A percentile compares a stretch with the other conserved stretches of the same genome.
Conservation (phyloP, 2,797 vertebrate genomes). For the Siniperca obscura region DNA sequence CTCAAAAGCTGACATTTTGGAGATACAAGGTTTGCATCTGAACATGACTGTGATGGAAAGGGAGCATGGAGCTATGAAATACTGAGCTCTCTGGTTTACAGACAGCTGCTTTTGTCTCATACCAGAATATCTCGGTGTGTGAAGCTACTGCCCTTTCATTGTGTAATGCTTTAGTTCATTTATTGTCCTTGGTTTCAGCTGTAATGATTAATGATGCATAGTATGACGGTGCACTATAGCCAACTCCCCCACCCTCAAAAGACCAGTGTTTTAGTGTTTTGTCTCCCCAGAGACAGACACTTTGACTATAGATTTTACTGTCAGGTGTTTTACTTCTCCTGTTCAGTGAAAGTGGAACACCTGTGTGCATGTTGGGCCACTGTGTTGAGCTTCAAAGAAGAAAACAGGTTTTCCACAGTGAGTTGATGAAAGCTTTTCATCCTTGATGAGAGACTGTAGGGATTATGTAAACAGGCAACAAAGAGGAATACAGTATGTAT, state of each 20-base stretch:
- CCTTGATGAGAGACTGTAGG: conserved; percentile 68
- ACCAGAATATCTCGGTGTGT: conserved; percentile 33
- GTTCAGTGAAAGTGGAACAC: conserved; percentile 72
- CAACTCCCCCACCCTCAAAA: conserved; percentile 28
- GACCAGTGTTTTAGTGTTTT: background rate
- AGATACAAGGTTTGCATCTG: conserved; percentile 31
- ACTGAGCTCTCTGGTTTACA: conserved; percentile 25
- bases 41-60: conserved; percentile 24
- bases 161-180: conserved; percentile 41
- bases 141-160: conserved; percentile 45
- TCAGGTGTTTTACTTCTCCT: conserved; percentile 36
- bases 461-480: conserved; percentile 79
- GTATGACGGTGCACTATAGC: conserved; percentile 33
- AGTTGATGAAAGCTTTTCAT: conserved; percentile 76
- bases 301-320: conserved; percentile 22
- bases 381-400: conserved; percentile 67
- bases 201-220: conserved; percentile 63
- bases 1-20: conserved; percentile 44
- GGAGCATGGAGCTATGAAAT: conserved; percentile 32
- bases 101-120: conserved; percentile 46
- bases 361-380: conserved; percentile 59
- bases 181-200: conserved; percentile 63
- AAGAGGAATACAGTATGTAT: conserved; percentile 66
- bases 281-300: background rate
- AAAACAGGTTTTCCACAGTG: conserved; percentile 58